Evolutionary conservation across 2,113 vertebrate genomes (phyloP), one percentile per base, ranked within the genome.

Genomic region (Salvelinus sp.): DNA sequence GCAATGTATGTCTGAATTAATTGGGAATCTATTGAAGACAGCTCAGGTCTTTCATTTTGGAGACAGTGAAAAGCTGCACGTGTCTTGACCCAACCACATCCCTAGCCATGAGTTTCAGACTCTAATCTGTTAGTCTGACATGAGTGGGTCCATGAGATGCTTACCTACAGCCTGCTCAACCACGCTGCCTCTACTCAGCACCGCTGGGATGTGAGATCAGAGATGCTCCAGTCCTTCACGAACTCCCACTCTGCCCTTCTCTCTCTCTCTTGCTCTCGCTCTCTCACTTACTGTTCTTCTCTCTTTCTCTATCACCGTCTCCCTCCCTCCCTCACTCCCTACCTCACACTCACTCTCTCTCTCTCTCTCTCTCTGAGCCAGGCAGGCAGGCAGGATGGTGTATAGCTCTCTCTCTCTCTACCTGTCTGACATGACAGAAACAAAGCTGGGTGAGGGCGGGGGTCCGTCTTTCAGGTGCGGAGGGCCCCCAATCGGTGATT

Each of bases 371-470:
- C 58, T 30, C 30, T 30, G 44, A 18, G n/a, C n/a, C n/a, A n/a
- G 5, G n/a, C 9, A 63, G 16, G 6, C 12, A 23, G 66, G 62
- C 33, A 47, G 23, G 9, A 44, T 23, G 44, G 30, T 28, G 74
- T 76, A 28, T 57, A 54, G 54, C 50, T 75, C 13, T 69, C 28
- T 75, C 13, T 69, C 28, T 70, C 58, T 75, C 74, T 76, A 89
- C 91, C 84, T 90, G 86, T 86, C 85, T 78, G 83, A 83, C 75
- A 83, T 71, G 74, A 85, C 79, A 84, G 82, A 73, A 78, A 66
- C 38, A 82, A 69, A 72, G 18, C 10, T 10, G 30, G 63, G 25
- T 72, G 38, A 70, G 50, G 1, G 50, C 50, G 28, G 70, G 44
- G 62, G 18, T 69, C 48, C 68, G 62, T 54, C 72, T 28, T 38